phyloP scores from a whole-genome alignment of 2,888 invertebrate genomes.

The Dioctria rufipes region DNA sequence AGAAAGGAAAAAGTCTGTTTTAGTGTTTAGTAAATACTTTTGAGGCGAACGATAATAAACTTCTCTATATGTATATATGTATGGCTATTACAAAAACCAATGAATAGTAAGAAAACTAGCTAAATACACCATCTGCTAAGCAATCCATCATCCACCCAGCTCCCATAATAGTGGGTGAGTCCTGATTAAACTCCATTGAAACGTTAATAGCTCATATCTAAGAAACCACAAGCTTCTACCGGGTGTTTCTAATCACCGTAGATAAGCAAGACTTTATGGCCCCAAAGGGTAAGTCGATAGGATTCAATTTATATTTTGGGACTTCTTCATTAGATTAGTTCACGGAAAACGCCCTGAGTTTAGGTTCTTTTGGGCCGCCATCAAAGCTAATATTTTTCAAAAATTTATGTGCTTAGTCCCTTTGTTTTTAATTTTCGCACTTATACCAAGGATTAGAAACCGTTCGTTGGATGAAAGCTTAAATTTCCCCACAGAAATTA shows the following conservation, averaged over 20 bases:
- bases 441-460: too few relatives aligned
- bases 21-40: neutral
- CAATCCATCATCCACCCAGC: too few relatives aligned
- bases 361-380: neutral
- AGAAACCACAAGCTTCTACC: too few relatives aligned
- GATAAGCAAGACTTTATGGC: slow-evolving; percentile 18
- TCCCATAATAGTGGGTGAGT: too few relatives aligned
- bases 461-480: slow-evolving; percentile 12
- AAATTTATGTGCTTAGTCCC: slow-evolving; percentile 15
- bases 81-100: too few relatives aligned
- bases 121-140: too few relatives aligned
- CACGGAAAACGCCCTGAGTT: slow-evolving; percentile 11
- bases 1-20: too few relatives aligned
- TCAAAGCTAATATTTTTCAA: slow-evolving; percentile 20
- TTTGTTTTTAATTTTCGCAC: slow-evolving; percentile 28
- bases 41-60: too few relatives aligned
- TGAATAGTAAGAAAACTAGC: too few relatives aligned
- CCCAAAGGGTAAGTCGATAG: slow-evolving; percentile 21
- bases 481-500: slow-evolving; percentile 17
- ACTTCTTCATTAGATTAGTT: slow-evolving; percentile 34
- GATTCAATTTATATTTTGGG: slow-evolving; percentile 28
- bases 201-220: neutral
- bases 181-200: slow-evolving; percentile 32
- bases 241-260: slow-evolving; percentile 14
- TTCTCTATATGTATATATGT: too few relatives aligned